These are phyloP conservation scores for Chesias legatella DNA, from an alignment of 2,888 invertebrate genomes.

Conservation along the genomic window DNA sequence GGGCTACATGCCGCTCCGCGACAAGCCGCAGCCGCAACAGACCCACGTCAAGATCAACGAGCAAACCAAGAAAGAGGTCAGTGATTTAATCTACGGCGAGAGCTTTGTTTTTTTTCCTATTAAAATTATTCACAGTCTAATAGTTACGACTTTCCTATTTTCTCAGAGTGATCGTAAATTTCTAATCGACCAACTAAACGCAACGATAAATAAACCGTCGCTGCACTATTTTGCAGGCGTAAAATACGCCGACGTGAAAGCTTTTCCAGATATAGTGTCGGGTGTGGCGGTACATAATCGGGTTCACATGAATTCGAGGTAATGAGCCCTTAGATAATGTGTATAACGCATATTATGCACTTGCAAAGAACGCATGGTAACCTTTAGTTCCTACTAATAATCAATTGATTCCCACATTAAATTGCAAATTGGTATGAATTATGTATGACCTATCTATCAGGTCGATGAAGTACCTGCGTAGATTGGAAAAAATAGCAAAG, in stretches of 20 bases:
- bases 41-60: slow-evolving; percentile 77
- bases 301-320: slow-evolving; percentile 50
- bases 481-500: slow-evolving; percentile 46
- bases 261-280: slow-evolving; percentile 36
- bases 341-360: slow-evolving; percentile 51
- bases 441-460: slow-evolving; percentile 48
- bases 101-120: slow-evolving; percentile 47
- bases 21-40: slow-evolving; percentile 70
- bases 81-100: slow-evolving; percentile 56
- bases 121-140: slow-evolving; percentile 68
- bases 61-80: slow-evolving; percentile 79
- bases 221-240: slow-evolving; percentile 30
- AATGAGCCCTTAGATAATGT: slow-evolving; percentile 59
- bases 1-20: slow-evolving; percentile 71
- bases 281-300: slow-evolving; percentile 32
- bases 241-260: slow-evolving; percentile 38
- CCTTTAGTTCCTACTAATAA: slow-evolving; percentile 25
- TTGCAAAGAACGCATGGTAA: too few species aligned
- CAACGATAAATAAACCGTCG: slow-evolving; percentile 43
- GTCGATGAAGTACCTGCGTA: slow-evolving; percentile 46
- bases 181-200: slow-evolving; percentile 42
- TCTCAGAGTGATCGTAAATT: slow-evolving; percentile 50
- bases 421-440: slow-evolving; percentile 60
- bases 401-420: slow-evolving; percentile 62
- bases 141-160: slow-evolving; percentile 61